These are phyloP conservation scores for Hippocampus comes DNA, from an alignment of 2,113 vertebrate genomes.

Conservation along the genomic window DNA sequence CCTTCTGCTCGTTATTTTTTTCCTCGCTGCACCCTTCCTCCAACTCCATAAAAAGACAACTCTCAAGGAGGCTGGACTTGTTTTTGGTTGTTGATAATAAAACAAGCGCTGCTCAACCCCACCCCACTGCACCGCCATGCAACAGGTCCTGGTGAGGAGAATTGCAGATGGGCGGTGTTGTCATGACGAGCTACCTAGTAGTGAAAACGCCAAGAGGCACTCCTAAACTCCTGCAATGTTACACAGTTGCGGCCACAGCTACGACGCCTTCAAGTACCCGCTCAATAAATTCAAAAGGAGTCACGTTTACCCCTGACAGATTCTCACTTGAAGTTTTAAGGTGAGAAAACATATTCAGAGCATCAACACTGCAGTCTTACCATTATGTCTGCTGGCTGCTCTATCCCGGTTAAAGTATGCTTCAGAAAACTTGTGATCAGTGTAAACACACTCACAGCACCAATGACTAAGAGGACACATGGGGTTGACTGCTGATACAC, in stretches of 20 bases:
- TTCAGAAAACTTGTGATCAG: constrained; percentile 44
- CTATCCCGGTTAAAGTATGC: constrained; percentile 31
- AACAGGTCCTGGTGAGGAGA: constrained; percentile 34
- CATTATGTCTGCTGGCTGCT: not conserved
- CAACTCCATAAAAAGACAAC: constrained; percentile 70
- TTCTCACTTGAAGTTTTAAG: not conserved
- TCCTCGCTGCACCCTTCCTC: constrained; percentile 20
- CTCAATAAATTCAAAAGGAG: constrained; percentile 7
- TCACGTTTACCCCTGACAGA: not conserved
- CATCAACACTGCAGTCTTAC: constrained; percentile 12
- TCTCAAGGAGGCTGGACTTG: constrained; percentile 48
- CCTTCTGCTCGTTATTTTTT: constrained; percentile 11
- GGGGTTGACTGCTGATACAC: constrained; percentile 14
- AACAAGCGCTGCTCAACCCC: constrained; percentile 46
- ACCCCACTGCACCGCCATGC: not conserved
- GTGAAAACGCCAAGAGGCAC: constrained; percentile 25
- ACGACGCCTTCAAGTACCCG: not conserved
- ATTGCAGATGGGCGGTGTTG: constrained; percentile 32
- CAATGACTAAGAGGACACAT: constrained; percentile 33
- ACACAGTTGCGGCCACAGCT: not conserved
- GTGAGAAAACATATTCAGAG: not conserved
- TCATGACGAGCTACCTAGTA: constrained; percentile 39
- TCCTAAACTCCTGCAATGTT: not conserved
- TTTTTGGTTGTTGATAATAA: constrained; percentile 60
- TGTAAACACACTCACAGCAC: constrained; percentile 48